Conservation (phyloP, 2,797 vertebrate genomes). For the Salmo trutta region DNA sequence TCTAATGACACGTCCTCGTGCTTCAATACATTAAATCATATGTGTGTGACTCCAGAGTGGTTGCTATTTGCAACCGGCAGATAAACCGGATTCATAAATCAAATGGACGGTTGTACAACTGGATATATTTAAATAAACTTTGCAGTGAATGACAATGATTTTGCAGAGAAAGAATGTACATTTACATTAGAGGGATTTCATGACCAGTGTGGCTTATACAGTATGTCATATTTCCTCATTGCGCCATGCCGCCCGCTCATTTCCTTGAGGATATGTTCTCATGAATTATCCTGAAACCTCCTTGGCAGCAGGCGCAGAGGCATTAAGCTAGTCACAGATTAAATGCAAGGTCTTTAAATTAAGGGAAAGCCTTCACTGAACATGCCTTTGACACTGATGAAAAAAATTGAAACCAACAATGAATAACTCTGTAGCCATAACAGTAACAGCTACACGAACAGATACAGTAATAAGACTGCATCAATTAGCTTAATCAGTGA, state of each 20-base stretch:
- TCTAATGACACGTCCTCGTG: constrained; percentile 36
- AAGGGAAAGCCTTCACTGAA: constrained; percentile 20
- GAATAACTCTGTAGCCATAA: neutral
- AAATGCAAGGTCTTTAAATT: constrained; percentile 43
- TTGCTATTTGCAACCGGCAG: constrained; percentile 59
- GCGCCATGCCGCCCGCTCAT: constrained; percentile 9
- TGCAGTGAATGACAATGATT: constrained; percentile 56
- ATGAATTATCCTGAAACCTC: constrained; percentile 39
- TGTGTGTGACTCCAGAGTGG: constrained; percentile 22
- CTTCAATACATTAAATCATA: constrained; percentile 26
- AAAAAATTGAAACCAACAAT: neutral
- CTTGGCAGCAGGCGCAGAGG: constrained; percentile 24
- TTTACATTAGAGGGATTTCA: constrained; percentile 47
- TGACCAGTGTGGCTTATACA: constrained; percentile 17
- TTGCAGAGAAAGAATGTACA: constrained; percentile 36
- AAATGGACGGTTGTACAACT: constrained; percentile 46
- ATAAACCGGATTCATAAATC: constrained; percentile 70
- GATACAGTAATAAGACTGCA: neutral
- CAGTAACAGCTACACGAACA: neutral
- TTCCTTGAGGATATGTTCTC: constrained; percentile 34
- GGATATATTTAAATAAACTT: constrained; percentile 42
- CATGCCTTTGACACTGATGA: neutral
- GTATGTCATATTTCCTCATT: constrained; percentile 23
- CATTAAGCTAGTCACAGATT: constrained; percentile 27
- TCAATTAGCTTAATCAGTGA: constrained; percentile 50